Evolutionary conservation across 2,888 invertebrate species (phyloP).

Genomic region (Coleophora flavipennella): DNA sequence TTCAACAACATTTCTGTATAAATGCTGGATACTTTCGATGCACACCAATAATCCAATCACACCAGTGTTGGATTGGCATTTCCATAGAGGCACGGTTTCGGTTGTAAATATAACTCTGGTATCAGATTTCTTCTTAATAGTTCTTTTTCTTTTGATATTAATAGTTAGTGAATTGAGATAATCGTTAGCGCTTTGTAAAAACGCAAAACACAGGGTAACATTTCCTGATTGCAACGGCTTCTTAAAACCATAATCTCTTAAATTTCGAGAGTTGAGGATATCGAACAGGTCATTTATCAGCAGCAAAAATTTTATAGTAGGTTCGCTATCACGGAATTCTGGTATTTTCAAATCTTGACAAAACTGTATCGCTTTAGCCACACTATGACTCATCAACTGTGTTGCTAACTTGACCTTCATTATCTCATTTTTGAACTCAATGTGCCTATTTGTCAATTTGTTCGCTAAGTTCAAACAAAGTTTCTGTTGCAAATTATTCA

Average conservation of each 20-base stretch:
- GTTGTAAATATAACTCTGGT: too few species aligned
- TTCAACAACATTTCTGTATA: too few species aligned
- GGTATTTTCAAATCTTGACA: slow-evolving; percentile 5
- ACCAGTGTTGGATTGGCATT: too few species aligned
- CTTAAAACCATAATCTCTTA: slow-evolving; percentile 7
- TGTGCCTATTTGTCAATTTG: slow-evolving; percentile 11
- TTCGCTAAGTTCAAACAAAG: slow-evolving; percentile 13
- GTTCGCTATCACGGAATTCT: slow-evolving; percentile 4
- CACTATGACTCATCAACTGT: slow-evolving; percentile 7
- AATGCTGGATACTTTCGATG: too few species aligned
- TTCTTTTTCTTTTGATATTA: not conserved
- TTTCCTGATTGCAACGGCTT: slow-evolving; percentile 8
- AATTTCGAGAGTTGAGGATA: slow-evolving; percentile 14
- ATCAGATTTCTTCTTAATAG: too few species aligned
- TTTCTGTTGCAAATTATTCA: slow-evolving; percentile 7
- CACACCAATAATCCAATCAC: too few species aligned
- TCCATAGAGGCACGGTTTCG: too few species aligned
- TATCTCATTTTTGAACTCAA: slow-evolving; percentile 11
- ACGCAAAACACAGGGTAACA: too few species aligned
- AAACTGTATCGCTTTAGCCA: slow-evolving; percentile 6
- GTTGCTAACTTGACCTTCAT: slow-evolving; percentile 5
- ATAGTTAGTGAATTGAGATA: not conserved
- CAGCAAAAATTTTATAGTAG: slow-evolving; percentile 9
- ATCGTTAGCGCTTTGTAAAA: not conserved
- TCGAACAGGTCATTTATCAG: slow-evolving; percentile 19